Conservation (phyloP, 37 sponge, comb jelly and placozoan genomes). For the Agelas oroides region DNA sequence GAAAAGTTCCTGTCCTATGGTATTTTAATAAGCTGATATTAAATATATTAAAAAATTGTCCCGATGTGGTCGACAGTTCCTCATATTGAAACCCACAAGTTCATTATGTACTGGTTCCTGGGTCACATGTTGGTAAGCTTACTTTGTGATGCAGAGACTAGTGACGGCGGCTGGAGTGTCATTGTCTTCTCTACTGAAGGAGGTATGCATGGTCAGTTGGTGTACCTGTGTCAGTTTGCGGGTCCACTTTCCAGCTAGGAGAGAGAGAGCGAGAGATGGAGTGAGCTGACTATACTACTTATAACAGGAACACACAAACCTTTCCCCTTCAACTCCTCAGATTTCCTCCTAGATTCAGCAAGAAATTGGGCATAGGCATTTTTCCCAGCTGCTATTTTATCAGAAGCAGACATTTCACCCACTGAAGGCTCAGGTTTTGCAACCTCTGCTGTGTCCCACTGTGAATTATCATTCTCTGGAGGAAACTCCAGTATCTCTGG, state of each 20-base stretch:
- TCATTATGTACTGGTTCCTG: no score
- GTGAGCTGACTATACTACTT: not conserved
- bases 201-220: conserved; percentile 88
- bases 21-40: no score
- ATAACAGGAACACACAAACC: conserved; percentile 7
- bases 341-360: conserved; percentile 27
- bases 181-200: conserved; percentile 84
- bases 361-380: conserved; percentile 14
- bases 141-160: conserved; percentile 74
- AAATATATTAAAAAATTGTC: no score
- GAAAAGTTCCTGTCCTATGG: no score
- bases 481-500: no score
- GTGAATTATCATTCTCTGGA: not conserved
- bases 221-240: conserved; percentile 52
- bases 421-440: not conserved
- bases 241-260: conserved; percentile 68
- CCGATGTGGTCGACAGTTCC: no score
- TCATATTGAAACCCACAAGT: no score
- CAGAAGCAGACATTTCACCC: not conserved
- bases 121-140: not conserved
- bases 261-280: not conserved
- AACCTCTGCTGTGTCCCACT: not conserved
- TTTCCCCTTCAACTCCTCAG: conserved; percentile 16
- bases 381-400: not conserved
- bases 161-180: conserved; percentile 78